Evolutionary conservation across 2,888 invertebrate species (phyloP).

Genomic region (Fragum whitleyi): DNA sequence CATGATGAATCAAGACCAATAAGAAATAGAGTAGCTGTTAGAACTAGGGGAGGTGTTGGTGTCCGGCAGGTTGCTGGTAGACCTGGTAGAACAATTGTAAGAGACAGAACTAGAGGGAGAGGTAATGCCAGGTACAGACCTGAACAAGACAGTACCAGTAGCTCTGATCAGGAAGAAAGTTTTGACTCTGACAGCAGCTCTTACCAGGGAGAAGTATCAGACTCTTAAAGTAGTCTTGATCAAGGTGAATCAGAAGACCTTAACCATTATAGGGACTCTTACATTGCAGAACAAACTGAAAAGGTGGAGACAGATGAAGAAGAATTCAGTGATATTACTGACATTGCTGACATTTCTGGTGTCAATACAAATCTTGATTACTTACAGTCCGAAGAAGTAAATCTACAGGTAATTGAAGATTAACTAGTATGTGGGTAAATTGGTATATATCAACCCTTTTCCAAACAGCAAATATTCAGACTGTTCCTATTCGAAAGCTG

Average conservation of each 20-base stretch:
- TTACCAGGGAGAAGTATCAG: not conserved
- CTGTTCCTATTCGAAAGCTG: too few relatives aligned
- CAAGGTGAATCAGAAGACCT: not conserved
- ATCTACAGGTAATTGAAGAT: not conserved
- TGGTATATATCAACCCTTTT: too few relatives aligned
- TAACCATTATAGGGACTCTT: not conserved
- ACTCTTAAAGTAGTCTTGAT: not conserved
- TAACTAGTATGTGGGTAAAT: too few relatives aligned
- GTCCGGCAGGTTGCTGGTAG: not conserved
- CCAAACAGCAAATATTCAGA: too few relatives aligned
- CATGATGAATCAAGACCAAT: not conserved
- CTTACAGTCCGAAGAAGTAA: not conserved
- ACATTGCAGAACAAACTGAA: not conserved
- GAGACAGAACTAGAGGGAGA: constrained; percentile 4
- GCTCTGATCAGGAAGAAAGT: not conserved
- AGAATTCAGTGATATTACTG: constrained; percentile 4
- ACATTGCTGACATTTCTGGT: not conserved
- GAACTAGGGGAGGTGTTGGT: constrained; percentile 3
- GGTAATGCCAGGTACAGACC: constrained; percentile 4
- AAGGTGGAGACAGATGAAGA: not conserved
- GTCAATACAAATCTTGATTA: not conserved
- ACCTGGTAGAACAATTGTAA: not conserved
- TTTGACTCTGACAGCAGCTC: not conserved
- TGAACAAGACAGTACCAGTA: not conserved
- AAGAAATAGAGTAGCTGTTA: not conserved